A percentile compares a stretch with the other conserved stretches of the same genome.
Conservation (phyloP, 2,113 vertebrate species). For the Halcyon senegalensis region DNA sequence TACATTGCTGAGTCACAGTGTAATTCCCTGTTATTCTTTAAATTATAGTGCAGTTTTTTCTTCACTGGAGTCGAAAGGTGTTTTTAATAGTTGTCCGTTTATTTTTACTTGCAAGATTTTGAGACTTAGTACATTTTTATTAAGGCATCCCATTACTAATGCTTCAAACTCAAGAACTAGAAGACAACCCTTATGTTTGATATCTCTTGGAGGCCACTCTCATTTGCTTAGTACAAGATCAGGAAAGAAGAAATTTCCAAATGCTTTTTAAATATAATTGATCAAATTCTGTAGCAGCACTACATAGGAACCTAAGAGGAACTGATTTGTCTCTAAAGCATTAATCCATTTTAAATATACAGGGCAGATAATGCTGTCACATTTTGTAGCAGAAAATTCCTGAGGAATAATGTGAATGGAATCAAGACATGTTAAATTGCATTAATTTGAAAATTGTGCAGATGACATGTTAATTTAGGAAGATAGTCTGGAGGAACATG, state of each 20-base stretch:
- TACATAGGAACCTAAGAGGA: not conserved
- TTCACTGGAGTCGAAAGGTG: not conserved
- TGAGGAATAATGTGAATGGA: not conserved
- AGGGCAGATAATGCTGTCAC: not conserved
- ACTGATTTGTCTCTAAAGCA: not conserved
- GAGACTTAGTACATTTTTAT: not conserved
- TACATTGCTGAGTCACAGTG: not conserved
- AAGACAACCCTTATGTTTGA: not conserved
- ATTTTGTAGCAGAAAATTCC: not conserved
- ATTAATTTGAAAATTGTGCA: not conserved
- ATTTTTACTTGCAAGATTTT: not conserved
- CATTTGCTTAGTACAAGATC: not conserved
- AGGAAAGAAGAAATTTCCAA: not conserved
- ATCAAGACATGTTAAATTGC: not conserved
- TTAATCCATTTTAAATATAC: not conserved
- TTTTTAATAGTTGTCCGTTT: not conserved
- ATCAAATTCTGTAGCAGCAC: not conserved
- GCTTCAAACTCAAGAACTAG: not conserved
- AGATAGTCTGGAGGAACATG: not conserved
- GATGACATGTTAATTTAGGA: conserved; percentile 6
- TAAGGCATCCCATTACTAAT: not conserved
- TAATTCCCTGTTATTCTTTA: not conserved
- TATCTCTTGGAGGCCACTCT: not conserved
- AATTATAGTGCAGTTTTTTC: not conserved
- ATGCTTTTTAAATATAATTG: fast-evolving